These are phyloP conservation scores for Brevimyrus niger DNA, from an alignment of 2,113 vertebrate genomes.

Conservation along the genomic window DNA sequence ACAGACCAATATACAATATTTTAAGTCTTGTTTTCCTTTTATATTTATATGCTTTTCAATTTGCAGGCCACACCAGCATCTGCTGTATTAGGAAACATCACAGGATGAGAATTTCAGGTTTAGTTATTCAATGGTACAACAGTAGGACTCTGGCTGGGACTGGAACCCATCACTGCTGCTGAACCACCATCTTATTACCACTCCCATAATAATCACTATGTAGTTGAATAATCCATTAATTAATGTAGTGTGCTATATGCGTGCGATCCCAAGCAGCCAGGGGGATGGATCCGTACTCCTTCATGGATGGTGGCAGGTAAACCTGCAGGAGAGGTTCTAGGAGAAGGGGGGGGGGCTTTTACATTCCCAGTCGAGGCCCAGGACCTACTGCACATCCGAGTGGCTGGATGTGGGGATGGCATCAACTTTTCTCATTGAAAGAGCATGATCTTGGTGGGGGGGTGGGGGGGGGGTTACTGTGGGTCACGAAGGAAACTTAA, in stretches of 20 bases:
- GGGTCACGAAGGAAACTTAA: constrained; percentile 67
- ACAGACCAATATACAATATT: not conserved
- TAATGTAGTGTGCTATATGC: not conserved
- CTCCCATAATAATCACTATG: not conserved
- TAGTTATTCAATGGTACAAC: not conserved
- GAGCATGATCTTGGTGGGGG: constrained; percentile 30
- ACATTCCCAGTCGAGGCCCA: constrained; percentile 24
- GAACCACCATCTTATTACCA: not conserved
- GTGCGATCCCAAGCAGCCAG: not conserved
- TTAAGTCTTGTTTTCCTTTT: not conserved
- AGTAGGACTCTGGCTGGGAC: not conserved
- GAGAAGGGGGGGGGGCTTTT: not conserved
- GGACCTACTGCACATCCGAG: constrained; percentile 72
- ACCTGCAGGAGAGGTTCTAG: not conserved
- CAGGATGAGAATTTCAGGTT: not conserved
- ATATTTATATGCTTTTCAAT: not conserved
- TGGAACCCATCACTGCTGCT: not conserved
- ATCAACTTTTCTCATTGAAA: constrained; percentile 81
- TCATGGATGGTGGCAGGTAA: not conserved
- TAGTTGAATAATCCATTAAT: not conserved
- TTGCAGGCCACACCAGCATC: not conserved
- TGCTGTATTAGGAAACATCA: not conserved
- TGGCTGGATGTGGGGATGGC: constrained; percentile 70
- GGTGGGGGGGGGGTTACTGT: not conserved
- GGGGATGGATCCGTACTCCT: not conserved